Evolutionary conservation across 2,888 invertebrate genomes (phyloP).

Genomic region (Antheraea assamensis): DNA sequence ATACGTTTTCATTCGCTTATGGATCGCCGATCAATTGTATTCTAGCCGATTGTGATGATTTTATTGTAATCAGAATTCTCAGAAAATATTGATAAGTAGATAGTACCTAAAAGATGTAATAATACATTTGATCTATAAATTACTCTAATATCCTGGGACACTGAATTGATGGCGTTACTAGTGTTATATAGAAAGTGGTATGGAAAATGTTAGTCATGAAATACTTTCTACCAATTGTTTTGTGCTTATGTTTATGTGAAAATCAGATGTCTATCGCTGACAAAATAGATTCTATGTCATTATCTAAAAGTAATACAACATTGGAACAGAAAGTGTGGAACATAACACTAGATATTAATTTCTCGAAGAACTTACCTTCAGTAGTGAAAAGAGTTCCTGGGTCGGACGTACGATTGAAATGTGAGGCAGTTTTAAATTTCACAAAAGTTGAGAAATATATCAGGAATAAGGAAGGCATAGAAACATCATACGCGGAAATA

Average conservation of each 20-base stretch:
- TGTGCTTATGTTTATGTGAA: slow-evolving; percentile 61
- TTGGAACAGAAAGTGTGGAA: slow-evolving; percentile 72
- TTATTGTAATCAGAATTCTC: background rate
- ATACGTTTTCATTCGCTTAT: background rate
- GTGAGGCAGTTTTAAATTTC: slow-evolving; percentile 73
- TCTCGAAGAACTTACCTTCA: slow-evolving; percentile 65
- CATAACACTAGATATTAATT: slow-evolving; percentile 72
- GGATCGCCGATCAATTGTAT: background rate
- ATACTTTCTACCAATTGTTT: slow-evolving; percentile 68
- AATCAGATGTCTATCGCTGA: slow-evolving; percentile 51
- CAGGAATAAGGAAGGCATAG: slow-evolving; percentile 66
- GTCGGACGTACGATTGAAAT: slow-evolving; percentile 65
- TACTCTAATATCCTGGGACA: background rate
- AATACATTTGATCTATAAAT: background rate
- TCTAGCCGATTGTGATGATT: background rate
- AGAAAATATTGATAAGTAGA: background rate
- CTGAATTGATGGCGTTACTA: slow-evolving; percentile 4
- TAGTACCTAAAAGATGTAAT: background rate
- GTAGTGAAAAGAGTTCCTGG: slow-evolving; percentile 54
- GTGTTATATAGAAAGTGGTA: slow-evolving; percentile 45
- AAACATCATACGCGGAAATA: slow-evolving; percentile 61
- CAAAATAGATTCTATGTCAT: slow-evolving; percentile 54
- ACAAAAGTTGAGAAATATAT: slow-evolving; percentile 69
- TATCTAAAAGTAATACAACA: slow-evolving; percentile 58
- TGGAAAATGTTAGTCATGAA: slow-evolving; percentile 73